Base-by-base conservation (phyloP, 2,797 vertebrate genomes). In the Enoplosus armatus region DNA sequence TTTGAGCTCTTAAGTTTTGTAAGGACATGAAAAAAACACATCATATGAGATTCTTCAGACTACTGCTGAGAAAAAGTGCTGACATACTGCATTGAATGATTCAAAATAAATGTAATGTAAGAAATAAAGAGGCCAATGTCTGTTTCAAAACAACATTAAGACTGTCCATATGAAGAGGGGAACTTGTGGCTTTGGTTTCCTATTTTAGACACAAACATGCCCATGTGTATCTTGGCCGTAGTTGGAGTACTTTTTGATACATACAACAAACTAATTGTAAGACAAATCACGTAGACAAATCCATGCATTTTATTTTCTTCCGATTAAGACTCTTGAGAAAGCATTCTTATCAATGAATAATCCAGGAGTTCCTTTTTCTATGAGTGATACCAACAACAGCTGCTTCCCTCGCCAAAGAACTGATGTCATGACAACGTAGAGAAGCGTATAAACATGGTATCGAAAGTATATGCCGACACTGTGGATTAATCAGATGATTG, bases 381-480 rank as follows among this genome's bases (percentile, higher is more conserved):
- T 65, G 20, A 27, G 8, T 41, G 14, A 43, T 4, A 45, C 12
- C 4, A 20, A 6, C 18, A 53, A 5, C 64, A 53, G 20, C 53
- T 58, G 43, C 63, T 84, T 80, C 67, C 50, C 5, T 11, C 8
- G 31, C 26, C 26, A 58, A 68, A 41, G 18, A 79, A 24, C 15
- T 29, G 26, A 39, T 77, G 59, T 72, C 43, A 76, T 87, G 72
- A 39, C 35, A 73, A 85, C 37, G 2, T 14, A 35, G 45, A 63
- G 20, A 64, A 77, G 56, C 72, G 16, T 51, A 7, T 37, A 82
- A 80, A 78, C 51, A 75, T 20, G 3, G 4, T 20, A 18, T 35
- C 0, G 2, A 29, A 72, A 59, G 1, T 47, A 8, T 58, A 45
- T 67, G 16, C 70, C 0, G 0, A 35, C 66, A 10, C 11, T 22